phyloP scores from a whole-genome alignment of 2,113 vertebrate species.

The Carassius gibelio region DNA sequence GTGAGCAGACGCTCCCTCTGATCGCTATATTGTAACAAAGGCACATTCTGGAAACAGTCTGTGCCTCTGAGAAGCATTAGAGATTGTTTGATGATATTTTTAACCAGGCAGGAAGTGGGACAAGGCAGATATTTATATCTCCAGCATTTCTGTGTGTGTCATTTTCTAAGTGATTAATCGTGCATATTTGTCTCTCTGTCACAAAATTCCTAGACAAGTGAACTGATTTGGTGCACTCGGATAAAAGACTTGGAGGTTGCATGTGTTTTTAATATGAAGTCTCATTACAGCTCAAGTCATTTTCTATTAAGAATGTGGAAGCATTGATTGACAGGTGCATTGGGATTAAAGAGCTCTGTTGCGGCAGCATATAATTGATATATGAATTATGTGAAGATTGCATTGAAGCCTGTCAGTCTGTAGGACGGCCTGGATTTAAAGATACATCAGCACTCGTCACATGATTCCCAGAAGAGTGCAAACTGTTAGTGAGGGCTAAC shows the following conservation, averaged over 20 bases:
- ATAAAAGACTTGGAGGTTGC: background rate
- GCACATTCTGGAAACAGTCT: background rate
- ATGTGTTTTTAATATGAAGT: background rate
- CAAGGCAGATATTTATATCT: conserved; percentile 50
- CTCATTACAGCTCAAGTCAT: conserved; percentile 3
- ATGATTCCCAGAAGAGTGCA: background rate
- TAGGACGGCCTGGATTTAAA: background rate
- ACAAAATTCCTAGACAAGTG: conserved; percentile 10
- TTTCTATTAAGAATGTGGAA: background rate
- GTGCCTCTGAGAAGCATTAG: conserved; percentile 25
- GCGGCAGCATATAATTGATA: background rate
- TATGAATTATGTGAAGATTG: background rate
- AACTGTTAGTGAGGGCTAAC: background rate
- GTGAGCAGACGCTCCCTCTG: background rate
- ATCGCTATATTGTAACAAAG: background rate
- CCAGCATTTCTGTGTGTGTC: conserved; percentile 17
- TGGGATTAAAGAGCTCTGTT: background rate
- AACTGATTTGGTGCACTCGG: background rate
- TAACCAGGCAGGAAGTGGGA: conserved; percentile 64
- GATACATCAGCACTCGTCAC: background rate
- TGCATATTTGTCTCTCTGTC: conserved; percentile 13
- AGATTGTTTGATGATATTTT: conserved; percentile 65
- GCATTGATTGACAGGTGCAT: background rate
- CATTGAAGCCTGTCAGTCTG: conserved; percentile 17
- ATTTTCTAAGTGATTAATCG: conserved; percentile 30